phyloP scores from a whole-genome alignment of 2,888 invertebrate species.

The Pseudococcus viburni region DNA sequence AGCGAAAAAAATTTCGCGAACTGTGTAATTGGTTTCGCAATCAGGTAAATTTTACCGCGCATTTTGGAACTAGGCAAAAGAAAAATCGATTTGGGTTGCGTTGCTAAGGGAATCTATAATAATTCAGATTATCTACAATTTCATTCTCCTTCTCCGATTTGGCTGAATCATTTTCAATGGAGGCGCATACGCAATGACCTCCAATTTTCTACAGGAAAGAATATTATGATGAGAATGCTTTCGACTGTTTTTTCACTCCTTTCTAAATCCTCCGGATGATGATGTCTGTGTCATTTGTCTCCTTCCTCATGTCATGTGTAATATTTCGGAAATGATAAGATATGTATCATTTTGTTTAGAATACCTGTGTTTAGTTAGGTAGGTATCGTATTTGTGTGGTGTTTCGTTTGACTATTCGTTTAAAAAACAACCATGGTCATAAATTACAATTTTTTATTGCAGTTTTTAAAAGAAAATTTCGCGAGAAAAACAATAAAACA shows the following conservation, averaged over 20 bases:
- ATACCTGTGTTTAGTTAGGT: too few relatives aligned
- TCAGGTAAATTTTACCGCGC: slow-evolving; percentile 15
- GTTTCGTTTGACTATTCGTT: too few relatives aligned
- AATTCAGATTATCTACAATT: slow-evolving; percentile 62
- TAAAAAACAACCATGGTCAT: too few relatives aligned
- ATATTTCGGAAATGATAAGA: too few relatives aligned
- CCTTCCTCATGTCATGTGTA: too few relatives aligned
- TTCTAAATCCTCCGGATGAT: background rate
- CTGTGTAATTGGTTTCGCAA: background rate
- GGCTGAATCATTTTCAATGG: slow-evolving; percentile 56
- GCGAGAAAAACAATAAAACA: too few relatives aligned
- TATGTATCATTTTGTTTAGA: too few relatives aligned
- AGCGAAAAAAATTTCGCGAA: background rate
- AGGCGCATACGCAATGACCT: slow-evolving; percentile 64
- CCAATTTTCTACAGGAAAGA: slow-evolving; percentile 59
- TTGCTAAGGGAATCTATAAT: slow-evolving; percentile 62
- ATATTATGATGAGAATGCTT: slow-evolving; percentile 4
- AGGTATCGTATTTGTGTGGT: too few relatives aligned
- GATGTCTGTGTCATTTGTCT: background rate
- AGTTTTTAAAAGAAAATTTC: too few relatives aligned
- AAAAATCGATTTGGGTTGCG: slow-evolving; percentile 59
- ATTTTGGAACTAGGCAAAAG: slow-evolving; percentile 36
- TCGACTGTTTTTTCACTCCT: background rate
- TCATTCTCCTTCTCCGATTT: slow-evolving; percentile 58
- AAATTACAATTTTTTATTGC: too few relatives aligned